Conservation (phyloP, 1,140 invertebrate genomes). For the Pseudomyrmex cubaensis region DNA sequence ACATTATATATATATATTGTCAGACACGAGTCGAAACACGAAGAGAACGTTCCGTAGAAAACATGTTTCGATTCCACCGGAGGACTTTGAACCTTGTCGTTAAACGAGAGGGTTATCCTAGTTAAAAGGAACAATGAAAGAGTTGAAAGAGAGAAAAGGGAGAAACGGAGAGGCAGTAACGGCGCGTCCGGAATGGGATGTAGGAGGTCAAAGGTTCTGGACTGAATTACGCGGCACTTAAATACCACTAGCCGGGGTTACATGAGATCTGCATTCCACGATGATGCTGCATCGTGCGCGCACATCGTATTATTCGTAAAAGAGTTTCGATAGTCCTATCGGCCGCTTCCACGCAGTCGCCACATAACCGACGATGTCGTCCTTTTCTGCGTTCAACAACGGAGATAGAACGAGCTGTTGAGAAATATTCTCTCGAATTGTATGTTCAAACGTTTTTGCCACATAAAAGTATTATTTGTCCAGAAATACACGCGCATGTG, state of each 20-base stretch:
- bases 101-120: constrained; percentile 30
- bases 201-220: constrained; percentile 49
- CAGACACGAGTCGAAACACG: neutral
- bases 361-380: constrained; percentile 14
- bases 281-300: constrained; percentile 57
- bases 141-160: neutral
- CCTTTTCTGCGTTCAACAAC: neutral
- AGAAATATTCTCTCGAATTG: neutral
- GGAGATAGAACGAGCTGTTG: neutral
- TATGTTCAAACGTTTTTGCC: neutral
- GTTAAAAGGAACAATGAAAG: constrained; percentile 19
- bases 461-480: neutral
- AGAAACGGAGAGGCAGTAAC: constrained; percentile 3
- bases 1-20: neutral
- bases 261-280: constrained; percentile 77
- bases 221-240: constrained; percentile 77
- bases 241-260: constrained; percentile 63
- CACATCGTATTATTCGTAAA: constrained; percentile 10
- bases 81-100: constrained; percentile 4
- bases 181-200: constrained; percentile 39
- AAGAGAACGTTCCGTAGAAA: neutral
- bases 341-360: constrained; percentile 5
- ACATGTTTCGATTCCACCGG: neutral
- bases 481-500: too few relatives aligned
- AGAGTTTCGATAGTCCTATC: constrained; percentile 59